phyloP scores from a whole-genome alignment of 2,113 vertebrate genomes.

The Antechinus flavipes region DNA sequence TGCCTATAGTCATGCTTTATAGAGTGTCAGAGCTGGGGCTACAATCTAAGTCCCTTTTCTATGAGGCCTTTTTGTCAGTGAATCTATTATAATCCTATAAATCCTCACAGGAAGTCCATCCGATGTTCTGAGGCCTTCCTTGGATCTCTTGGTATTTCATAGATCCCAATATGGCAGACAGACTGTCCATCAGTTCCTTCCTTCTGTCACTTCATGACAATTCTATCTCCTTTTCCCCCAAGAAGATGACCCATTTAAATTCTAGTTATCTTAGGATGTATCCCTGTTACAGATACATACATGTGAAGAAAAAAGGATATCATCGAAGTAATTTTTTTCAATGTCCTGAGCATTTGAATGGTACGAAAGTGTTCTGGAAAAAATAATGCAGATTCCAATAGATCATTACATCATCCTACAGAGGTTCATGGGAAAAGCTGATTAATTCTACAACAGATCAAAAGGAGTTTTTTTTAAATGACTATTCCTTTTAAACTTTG shows the following conservation, averaged over 20 bases:
- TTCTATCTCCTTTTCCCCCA: not conserved
- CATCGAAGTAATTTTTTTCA: not conserved
- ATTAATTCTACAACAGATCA: not conserved
- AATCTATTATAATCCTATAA: not conserved
- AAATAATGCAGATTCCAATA: not conserved
- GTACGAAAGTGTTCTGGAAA: not conserved
- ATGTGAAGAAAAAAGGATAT: not conserved
- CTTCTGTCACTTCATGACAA: not conserved
- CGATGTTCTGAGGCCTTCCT: not conserved
- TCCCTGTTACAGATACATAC: not conserved
- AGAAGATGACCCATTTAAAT: not conserved
- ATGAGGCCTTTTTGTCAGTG: not conserved
- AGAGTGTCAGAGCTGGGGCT: not conserved
- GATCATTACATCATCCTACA: not conserved
- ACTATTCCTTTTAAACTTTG: not conserved
- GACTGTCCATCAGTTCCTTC: not conserved
- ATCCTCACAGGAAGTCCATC: not conserved
- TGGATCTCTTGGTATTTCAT: not conserved
- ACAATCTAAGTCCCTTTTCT: too few species aligned
- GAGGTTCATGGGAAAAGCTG: not conserved
- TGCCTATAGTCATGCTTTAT: not conserved
- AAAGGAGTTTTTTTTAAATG: not conserved
- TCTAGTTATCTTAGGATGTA: not conserved
- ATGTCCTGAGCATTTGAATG: not conserved
- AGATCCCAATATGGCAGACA: not conserved